Conservation (phyloP, 2,113 vertebrate genomes). For the Tupaia chinensis region DNA sequence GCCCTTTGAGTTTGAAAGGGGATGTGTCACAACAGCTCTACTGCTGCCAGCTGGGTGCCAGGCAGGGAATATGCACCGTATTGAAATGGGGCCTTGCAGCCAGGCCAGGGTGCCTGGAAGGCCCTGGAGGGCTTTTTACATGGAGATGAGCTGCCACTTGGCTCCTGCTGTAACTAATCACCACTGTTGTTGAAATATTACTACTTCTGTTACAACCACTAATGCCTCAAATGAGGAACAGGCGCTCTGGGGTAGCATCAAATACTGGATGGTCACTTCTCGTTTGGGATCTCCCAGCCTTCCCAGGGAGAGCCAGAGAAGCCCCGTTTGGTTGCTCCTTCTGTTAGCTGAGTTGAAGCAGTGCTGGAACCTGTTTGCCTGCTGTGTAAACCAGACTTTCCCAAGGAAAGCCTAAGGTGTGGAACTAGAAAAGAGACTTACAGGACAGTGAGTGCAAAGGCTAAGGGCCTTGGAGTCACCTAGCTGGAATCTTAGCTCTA, state of each 20-base stretch:
- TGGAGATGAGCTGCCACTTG: slow-evolving; percentile 84
- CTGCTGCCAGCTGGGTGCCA: slow-evolving; percentile 82
- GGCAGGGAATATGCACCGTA: slow-evolving; percentile 83
- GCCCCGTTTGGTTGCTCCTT: not conserved
- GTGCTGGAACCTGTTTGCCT: not conserved
- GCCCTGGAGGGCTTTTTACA: slow-evolving; percentile 84
- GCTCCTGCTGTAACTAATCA: slow-evolving; percentile 83
- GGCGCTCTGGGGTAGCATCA: slow-evolving; percentile 80
- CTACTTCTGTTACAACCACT: slow-evolving; percentile 85
- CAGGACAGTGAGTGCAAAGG: not conserved
- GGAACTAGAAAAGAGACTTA: not conserved
- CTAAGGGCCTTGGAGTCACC: not conserved
- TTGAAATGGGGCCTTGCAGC: slow-evolving; percentile 77
- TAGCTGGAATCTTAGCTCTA: not conserved
- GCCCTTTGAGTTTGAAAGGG: slow-evolving; percentile 85
- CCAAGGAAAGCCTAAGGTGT: not conserved
- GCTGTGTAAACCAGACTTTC: slow-evolving; percentile 15
- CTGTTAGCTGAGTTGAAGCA: not conserved
- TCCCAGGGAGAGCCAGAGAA: not conserved
- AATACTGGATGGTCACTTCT: slow-evolving; percentile 78
- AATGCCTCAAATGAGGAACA: slow-evolving; percentile 84
- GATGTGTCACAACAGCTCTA: slow-evolving; percentile 85
- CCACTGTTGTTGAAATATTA: slow-evolving; percentile 86
- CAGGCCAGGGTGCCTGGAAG: slow-evolving; percentile 71
- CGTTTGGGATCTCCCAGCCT: slow-evolving; percentile 58